A percentile compares a stretch with the other conserved stretches of the same genome.
phyloP scores from a whole-genome alignment of 1,140 invertebrate species.

The Drosophila novamexicana region DNA sequence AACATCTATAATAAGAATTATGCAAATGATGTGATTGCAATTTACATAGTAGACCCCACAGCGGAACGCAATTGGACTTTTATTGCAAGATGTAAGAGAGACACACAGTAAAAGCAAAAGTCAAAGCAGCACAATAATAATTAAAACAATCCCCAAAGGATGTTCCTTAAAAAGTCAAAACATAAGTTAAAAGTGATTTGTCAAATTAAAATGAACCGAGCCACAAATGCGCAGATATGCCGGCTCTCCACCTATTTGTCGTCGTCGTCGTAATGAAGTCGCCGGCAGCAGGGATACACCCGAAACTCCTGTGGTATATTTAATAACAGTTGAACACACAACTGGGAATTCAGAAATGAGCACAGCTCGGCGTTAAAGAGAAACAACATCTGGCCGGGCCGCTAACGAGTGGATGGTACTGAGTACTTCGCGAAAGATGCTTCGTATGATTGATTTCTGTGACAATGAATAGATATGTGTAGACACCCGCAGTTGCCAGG shows the following conservation, averaged over 20 bases:
- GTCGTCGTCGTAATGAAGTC: background rate
- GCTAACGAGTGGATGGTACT: background rate
- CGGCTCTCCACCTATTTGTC: background rate
- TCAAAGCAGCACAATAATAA: slow-evolving; percentile 41
- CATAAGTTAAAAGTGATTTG: slow-evolving; percentile 65
- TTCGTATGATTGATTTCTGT: background rate
- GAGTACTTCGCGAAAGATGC: background rate
- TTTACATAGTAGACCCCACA: slow-evolving; percentile 37
- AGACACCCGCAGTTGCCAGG: too few relatives aligned
- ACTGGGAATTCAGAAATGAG: slow-evolving; percentile 38
- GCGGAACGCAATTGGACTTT: slow-evolving; percentile 24
- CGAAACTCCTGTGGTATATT: slow-evolving; percentile 12
- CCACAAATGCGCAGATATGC: slow-evolving; percentile 1
- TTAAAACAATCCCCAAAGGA: slow-evolving; percentile 54
- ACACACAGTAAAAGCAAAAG: background rate
- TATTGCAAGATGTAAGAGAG: slow-evolving; percentile 21
- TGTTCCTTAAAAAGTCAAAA: slow-evolving; percentile 53
- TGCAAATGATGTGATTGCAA: slow-evolving; percentile 49
- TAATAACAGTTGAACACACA: slow-evolving; percentile 48
- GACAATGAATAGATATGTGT: background rate
- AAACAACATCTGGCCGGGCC: slow-evolving; percentile 14
- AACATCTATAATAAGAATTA: slow-evolving; percentile 26
- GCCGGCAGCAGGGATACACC: background rate
- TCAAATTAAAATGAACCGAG: slow-evolving; percentile 56
- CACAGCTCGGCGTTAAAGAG: background rate